Conservation (phyloP, 2,113 vertebrate species). For the Bothrops jararaca region DNA sequence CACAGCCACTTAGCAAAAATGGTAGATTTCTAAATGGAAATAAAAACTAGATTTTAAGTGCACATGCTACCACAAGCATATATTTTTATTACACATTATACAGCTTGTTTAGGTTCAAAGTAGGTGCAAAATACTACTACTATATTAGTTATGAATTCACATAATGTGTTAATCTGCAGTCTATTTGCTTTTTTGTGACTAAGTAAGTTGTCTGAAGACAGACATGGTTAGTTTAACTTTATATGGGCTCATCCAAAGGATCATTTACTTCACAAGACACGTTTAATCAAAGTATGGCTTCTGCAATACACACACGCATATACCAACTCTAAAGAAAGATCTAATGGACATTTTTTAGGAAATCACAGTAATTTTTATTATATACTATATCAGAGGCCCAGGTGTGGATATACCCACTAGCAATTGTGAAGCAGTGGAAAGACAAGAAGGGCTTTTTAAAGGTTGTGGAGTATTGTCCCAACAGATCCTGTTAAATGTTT, state of each 20-base stretch:
- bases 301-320: not conserved
- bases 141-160: not conserved
- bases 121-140: not conserved
- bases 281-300: not conserved
- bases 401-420: not conserved
- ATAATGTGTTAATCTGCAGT: not conserved
- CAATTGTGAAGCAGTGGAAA: not conserved
- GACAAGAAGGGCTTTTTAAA: not conserved
- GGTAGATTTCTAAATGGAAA: not conserved
- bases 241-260: not conserved
- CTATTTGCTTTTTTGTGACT: not conserved
- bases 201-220: not conserved
- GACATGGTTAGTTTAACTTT: not conserved
- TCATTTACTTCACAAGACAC: not conserved
- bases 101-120: not conserved
- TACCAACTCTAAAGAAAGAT: not conserved
- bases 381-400: not conserved
- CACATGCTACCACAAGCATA: not conserved
- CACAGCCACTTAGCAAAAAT: constrained; percentile 11
- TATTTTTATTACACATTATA: not conserved
- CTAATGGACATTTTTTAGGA: not conserved
- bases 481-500: not conserved
- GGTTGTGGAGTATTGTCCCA: not conserved
- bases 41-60: not conserved
- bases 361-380: not conserved